Evolutionary conservation across 2,113 vertebrate species (phyloP), one percentile per base, ranked within the genome.

Genomic region (Chloroceryle aenea): DNA sequence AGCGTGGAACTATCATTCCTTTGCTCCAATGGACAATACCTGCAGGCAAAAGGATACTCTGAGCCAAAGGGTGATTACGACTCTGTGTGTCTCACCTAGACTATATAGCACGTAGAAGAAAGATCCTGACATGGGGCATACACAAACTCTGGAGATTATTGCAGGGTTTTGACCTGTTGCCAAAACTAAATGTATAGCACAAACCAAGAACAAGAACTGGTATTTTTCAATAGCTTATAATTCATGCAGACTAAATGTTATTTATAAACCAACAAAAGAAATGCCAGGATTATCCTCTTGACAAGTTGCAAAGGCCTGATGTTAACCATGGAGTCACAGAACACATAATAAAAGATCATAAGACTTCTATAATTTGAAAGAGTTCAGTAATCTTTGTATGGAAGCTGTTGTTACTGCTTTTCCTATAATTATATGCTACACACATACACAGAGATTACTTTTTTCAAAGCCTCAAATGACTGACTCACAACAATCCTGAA

Each of bases 341-440:
- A 89, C 23, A 78, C 38, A 50, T 74, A 45, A 40, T 58, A 67
- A 63, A 89, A 87, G 58, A 75, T 61, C 58, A 4, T 42, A 82
- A 45, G 56, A 30, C 12, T 58, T 75, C 83, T 91, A 87, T 62
- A 34, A 56, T 93, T 87, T 86, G 32, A 89, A 89, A 71, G 11
- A 94, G 87, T 93, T 95, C 64, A 43, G 53, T 72, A 67, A 68
- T 47, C 69, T 85, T 82, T 40, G 67, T 30, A 61, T 43, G 47
- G 61, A 92, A 87, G 67, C 47, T 79, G 34, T 67, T 91, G 45
- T 40, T 83, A 43, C 43, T 55, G 17, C 43, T 72, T 90, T 18
- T 89, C 10, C 38, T 95, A 4, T 94, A 87, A 96, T 97, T 93
- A 72, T 27, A 25, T 63, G 48, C 75, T 91, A 66, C 81, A 68